A percentile compares a stretch with the other conserved stretches of the same genome.
These are phyloP conservation scores for Drosophila tropicalis DNA, from an alignment of 1,140 invertebrate genomes.

Conservation along the genomic window DNA sequence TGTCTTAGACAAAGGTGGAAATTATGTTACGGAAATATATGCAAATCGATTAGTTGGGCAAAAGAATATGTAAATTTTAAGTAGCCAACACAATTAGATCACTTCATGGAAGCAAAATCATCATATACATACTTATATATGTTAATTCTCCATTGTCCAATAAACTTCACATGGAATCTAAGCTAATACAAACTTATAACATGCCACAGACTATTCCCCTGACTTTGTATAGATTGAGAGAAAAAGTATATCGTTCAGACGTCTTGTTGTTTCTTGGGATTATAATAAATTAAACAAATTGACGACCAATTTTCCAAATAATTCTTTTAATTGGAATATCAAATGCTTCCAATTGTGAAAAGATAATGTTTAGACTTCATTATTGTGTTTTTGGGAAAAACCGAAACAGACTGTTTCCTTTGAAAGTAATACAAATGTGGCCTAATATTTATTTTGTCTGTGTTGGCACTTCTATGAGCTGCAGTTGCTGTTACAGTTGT, in stretches of 20 bases:
- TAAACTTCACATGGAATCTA: neutral
- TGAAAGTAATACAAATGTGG: neutral
- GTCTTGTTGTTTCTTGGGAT: too few species aligned
- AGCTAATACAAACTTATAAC: neutral
- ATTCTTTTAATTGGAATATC: too few species aligned
- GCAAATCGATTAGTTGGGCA: neutral
- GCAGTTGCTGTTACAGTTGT: neutral
- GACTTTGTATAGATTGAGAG: neutral
- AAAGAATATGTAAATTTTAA: conserved; percentile 6
- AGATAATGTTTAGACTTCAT: too few species aligned
- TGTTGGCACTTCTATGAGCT: neutral
- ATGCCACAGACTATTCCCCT: neutral
- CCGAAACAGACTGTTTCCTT: neutral
- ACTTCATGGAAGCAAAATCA: neutral
- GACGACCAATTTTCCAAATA: too few species aligned
- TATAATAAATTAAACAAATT: too few species aligned
- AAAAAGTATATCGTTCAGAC: neutral
- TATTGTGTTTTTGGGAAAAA: too few species aligned
- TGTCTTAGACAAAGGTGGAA: neutral
- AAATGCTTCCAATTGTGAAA: too few species aligned
- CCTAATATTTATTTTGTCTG: conserved; percentile 1
- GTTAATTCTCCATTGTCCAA: neutral
- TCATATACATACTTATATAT: too few species aligned
- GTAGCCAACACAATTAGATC: neutral
- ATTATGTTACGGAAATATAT: conserved; percentile 12